phyloP scores from a whole-genome alignment of 2,113 vertebrate species.

The Ailurus styani region DNA sequence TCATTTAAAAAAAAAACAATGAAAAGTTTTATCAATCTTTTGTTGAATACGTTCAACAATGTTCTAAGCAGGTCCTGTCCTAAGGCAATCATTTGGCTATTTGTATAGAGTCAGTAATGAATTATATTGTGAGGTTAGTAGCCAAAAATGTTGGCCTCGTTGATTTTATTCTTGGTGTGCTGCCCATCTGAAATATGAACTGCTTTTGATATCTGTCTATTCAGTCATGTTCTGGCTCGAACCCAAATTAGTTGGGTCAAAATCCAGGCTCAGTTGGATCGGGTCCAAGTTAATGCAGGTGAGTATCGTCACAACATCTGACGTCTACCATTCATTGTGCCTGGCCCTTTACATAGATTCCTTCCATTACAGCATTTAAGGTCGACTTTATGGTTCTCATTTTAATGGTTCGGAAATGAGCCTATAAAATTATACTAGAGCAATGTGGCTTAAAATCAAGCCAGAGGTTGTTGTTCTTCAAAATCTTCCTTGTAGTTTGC shows the following conservation, averaged over 20 bases:
- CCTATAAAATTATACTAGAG: not conserved
- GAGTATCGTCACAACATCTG: not conserved
- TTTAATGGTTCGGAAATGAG: not conserved
- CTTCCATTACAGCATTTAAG: not conserved
- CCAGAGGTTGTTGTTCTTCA: not conserved
- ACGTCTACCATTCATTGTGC: not conserved
- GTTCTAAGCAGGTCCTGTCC: not conserved
- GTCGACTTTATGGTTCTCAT: not conserved
- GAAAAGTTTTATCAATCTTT: not conserved
- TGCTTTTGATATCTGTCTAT: not conserved
- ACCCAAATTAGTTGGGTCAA: not conserved
- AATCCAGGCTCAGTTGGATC: not conserved
- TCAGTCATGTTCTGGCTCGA: not conserved
- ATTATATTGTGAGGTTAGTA: not conserved
- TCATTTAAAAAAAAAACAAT: not conserved
- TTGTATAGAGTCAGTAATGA: not conserved
- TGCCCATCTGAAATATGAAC: not conserved
- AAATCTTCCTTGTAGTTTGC: not conserved
- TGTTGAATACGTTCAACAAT: not conserved
- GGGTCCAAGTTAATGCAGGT: not conserved
- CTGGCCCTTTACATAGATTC: not conserved
- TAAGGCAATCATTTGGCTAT: not conserved
- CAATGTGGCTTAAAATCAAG: not conserved
- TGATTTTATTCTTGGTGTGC: not conserved
- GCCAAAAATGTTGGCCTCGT: not conserved